phyloP scores from a whole-genome alignment of 2,113 vertebrate genomes.

The Hyaena hyaena region DNA sequence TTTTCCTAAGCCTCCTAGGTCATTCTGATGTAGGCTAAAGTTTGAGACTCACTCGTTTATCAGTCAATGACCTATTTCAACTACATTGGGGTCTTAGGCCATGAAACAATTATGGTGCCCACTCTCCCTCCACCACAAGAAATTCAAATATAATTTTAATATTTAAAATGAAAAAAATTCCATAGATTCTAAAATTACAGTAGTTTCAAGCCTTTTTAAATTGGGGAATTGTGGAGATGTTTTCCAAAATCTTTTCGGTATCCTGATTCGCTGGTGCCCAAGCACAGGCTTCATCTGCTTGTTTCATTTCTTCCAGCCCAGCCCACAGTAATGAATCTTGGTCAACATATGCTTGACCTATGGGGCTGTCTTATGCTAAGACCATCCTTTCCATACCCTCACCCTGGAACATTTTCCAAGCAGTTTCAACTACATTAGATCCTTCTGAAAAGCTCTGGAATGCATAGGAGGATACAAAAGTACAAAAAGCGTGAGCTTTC shows the following conservation, averaged over 20 bases:
- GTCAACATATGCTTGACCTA: neutral
- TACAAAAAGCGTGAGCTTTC: neutral
- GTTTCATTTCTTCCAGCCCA: neutral
- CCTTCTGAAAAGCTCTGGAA: neutral
- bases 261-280: neutral
- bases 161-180: neutral
- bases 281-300: neutral
- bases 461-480: neutral
- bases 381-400: neutral
- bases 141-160: neutral
- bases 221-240: neutral
- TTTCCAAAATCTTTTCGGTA: neutral
- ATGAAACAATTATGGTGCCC: neutral
- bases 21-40: neutral
- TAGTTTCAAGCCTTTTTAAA: neutral
- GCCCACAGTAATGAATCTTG: neutral
- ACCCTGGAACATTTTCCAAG: neutral
- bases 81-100: neutral
- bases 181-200: neutral
- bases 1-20: neutral
- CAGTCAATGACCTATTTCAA: neutral
- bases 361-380: neutral
- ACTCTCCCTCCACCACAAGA: neutral
- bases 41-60: neutral
- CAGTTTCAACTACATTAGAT: neutral